Evolutionary conservation across 2,113 vertebrate genomes (phyloP).

Genomic region (Ifrita kowaldi): DNA sequence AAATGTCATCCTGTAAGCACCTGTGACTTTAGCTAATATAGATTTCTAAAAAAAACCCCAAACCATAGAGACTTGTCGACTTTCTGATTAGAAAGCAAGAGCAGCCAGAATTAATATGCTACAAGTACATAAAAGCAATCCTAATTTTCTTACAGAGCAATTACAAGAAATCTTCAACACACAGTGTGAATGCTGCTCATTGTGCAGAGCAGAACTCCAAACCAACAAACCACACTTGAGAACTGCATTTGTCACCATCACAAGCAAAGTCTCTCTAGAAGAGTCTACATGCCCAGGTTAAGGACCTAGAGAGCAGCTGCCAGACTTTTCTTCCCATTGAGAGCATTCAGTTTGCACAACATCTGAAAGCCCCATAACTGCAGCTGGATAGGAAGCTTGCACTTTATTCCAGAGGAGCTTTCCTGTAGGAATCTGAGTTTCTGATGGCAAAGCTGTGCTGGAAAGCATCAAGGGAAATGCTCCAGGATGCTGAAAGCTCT

Average conservation of each 20-base stretch:
- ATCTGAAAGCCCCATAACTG: background rate
- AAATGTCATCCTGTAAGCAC: background rate
- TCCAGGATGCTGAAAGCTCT: background rate
- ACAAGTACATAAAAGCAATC: background rate
- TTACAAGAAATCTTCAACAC: background rate
- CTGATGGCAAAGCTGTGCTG: background rate
- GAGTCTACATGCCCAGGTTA: rapidly evolving
- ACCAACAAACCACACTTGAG: background rate
- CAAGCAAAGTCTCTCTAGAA: background rate
- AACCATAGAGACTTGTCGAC: background rate
- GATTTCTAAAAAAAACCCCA: background rate
- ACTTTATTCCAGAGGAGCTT: background rate
- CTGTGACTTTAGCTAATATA: background rate
- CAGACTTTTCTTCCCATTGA: background rate
- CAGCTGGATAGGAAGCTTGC: background rate
- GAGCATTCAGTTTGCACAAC: background rate
- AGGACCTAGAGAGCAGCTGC: background rate
- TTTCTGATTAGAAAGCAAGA: background rate
- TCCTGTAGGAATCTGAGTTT: background rate
- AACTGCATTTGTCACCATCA: background rate
- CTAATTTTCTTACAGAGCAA: background rate
- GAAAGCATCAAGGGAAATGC: background rate
- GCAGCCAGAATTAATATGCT: background rate
- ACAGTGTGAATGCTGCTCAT: background rate
- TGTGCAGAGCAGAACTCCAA: background rate